phyloP scores from a whole-genome alignment of 1,140 invertebrate genomes.

The Danaus plexippus region DNA sequence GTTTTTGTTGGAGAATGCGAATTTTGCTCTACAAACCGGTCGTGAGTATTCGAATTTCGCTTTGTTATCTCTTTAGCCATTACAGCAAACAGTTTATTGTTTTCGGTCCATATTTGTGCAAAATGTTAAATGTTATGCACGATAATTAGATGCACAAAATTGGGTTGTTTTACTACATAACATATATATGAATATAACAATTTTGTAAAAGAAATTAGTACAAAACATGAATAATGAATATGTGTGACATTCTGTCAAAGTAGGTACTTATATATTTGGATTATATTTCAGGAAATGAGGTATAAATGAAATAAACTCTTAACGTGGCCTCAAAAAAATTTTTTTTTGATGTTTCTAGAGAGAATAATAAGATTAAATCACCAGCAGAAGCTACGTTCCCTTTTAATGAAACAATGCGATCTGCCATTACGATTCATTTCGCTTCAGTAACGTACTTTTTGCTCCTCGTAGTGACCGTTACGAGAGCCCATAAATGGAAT shows the following conservation, averaged over 20 bases:
- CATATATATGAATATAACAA: no score
- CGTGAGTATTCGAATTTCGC: constrained; percentile 8
- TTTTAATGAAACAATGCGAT: constrained; percentile 41
- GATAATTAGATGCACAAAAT: no score
- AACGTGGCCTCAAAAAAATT: no score
- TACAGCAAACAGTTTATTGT: constrained; percentile 9
- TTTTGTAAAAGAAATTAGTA: no score
- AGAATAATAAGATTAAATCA: constrained; percentile 27
- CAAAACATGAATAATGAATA: no score
- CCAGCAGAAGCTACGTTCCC: constrained; percentile 16
- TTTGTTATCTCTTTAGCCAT: constrained; percentile 13
- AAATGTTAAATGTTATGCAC: no score
- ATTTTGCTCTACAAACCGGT: constrained; percentile 10
- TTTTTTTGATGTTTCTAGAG: no score
- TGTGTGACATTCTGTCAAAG: no score
- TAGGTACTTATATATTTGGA: no score
- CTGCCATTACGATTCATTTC: constrained; percentile 41
- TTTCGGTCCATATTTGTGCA: neutral
- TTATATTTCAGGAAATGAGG: no score
- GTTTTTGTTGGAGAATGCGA: constrained; percentile 20
- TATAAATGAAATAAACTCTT: no score
- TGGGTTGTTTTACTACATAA: no score
- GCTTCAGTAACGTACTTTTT: constrained; percentile 35
- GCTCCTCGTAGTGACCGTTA: constrained; percentile 37
- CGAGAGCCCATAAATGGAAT: constrained; percentile 46